Conservation (phyloP, 2,888 invertebrate species). For the Autographa gamma region DNA sequence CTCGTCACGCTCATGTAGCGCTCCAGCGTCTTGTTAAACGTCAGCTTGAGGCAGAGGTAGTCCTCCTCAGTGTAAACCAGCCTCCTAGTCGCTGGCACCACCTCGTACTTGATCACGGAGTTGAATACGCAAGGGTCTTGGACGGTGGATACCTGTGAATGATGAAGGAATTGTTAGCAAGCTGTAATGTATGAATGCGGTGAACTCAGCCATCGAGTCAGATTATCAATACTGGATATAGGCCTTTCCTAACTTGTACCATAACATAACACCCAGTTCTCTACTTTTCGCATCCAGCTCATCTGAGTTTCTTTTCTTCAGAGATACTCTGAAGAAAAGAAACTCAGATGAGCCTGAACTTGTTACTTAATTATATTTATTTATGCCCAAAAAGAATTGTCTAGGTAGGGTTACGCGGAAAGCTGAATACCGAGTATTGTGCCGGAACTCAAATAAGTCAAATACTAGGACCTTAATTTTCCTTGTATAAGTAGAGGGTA, state of each 20-base stretch:
- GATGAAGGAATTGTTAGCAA: background rate
- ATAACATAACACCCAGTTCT: no score
- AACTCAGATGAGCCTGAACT: no score
- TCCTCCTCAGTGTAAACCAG: constrained; percentile 78
- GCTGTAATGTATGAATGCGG: background rate
- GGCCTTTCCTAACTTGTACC: no score
- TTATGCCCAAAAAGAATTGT: background rate
- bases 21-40: constrained; percentile 78
- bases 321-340: no score
- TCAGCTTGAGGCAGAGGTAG: constrained; percentile 76
- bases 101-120: constrained; percentile 82
- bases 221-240: no score
- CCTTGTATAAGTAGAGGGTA: no score
- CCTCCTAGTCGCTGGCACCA: constrained; percentile 71
- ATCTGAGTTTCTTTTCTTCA: no score
- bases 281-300: no score
- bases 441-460: no score
- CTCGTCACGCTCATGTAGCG: constrained; percentile 80
- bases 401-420: background rate
- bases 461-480: no score
- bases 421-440: background rate
- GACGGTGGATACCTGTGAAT: constrained; percentile 66
- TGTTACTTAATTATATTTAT: no score
- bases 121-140: constrained; percentile 81
- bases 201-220: no score